These are phyloP conservation scores for Baryphthengus martii DNA, from an alignment of 2,113 vertebrate genomes.

Conservation along the genomic window DNA sequence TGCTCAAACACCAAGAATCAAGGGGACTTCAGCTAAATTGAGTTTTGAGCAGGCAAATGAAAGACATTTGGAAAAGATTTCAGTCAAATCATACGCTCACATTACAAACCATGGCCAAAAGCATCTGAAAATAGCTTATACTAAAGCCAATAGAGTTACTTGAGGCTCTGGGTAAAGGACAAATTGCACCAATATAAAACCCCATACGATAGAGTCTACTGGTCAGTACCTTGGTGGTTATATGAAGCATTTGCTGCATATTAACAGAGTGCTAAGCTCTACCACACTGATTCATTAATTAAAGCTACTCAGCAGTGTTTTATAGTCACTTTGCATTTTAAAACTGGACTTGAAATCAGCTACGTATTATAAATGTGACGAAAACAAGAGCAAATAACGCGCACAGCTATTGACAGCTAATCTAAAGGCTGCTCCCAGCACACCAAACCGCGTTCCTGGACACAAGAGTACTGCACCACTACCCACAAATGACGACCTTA, in stretches of 20 bases:
- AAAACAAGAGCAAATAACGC: background rate
- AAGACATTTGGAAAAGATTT: background rate
- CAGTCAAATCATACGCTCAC: fast-evolving
- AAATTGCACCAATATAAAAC: background rate
- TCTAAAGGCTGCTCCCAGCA: background rate
- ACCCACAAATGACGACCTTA: background rate
- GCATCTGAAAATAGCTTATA: background rate
- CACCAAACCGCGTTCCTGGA: background rate
- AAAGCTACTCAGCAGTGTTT: background rate
- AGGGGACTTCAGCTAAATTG: background rate
- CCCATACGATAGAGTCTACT: background rate
- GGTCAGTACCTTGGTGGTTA: background rate
- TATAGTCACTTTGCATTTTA: background rate
- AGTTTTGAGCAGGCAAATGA: background rate
- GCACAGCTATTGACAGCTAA: background rate
- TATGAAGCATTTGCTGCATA: background rate
- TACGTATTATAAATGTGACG: background rate
- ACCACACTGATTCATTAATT: background rate
- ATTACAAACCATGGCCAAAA: background rate
- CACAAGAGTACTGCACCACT: fast-evolving
- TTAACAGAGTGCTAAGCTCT: background rate
- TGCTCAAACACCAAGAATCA: background rate
- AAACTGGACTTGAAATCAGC: background rate
- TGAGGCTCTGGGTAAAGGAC: background rate
- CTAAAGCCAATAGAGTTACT: background rate